These are phyloP conservation scores for Natrix natrix DNA, from an alignment of 2,797 vertebrate species.

Conservation along the genomic window DNA sequence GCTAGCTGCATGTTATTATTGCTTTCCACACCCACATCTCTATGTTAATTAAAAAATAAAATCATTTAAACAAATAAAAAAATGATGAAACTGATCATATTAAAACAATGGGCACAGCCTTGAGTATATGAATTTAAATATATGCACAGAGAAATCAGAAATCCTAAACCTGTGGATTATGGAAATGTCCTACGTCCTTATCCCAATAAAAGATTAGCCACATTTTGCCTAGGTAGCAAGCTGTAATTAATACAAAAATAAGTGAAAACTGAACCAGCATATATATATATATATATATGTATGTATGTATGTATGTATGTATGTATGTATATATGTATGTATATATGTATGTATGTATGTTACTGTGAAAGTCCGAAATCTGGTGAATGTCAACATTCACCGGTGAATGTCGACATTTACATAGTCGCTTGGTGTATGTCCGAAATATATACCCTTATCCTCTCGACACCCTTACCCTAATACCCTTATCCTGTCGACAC, in stretches of 20 bases:
- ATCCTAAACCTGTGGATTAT: not conserved
- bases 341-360: too few relatives aligned
- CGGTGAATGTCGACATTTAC: too few relatives aligned
- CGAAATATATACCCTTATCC: too few relatives aligned
- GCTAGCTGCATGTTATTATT: not conserved
- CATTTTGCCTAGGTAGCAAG: not conserved
- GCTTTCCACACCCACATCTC: not conserved
- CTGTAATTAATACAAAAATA: not conserved
- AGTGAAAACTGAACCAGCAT: not conserved
- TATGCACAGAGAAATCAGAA: not conserved
- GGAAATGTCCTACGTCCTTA: not conserved
- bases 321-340: too few relatives aligned
- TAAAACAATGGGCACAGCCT: not conserved
- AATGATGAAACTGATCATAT: not conserved
- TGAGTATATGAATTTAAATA: not conserved
- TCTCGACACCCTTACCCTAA: too few relatives aligned
- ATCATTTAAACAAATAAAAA: not conserved
- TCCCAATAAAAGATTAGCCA: not conserved
- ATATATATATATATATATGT: too few relatives aligned
- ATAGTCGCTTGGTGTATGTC: too few relatives aligned
- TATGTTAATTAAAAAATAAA: not conserved
- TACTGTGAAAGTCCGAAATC: too few relatives aligned
- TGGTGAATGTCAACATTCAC: too few relatives aligned
- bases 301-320: too few relatives aligned
- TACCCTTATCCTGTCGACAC: too few relatives aligned